A percentile compares a stretch with the other conserved stretches of the same genome.
Evolutionary conservation across 1,140 invertebrate genomes (phyloP).

Genomic region (Bombus waltoni): DNA sequence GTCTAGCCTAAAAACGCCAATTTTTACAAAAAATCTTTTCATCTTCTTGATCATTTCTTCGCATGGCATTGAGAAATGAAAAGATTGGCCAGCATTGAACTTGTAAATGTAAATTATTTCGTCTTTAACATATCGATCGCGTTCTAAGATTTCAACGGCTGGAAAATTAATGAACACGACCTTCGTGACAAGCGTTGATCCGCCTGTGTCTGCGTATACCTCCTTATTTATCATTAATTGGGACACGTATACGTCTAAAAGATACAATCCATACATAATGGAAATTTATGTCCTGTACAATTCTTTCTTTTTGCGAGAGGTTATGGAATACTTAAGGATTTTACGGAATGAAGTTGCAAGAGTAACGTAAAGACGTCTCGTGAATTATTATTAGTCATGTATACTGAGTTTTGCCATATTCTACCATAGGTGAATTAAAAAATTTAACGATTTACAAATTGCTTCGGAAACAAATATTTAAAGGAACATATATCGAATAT

Average conservation of each 20-base stretch:
- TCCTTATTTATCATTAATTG: constrained; percentile 28
- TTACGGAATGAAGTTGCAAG: constrained; percentile 23
- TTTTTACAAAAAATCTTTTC: background rate
- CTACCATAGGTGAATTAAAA: too few relatives aligned
- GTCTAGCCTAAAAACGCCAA: constrained; percentile 25
- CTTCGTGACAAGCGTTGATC: background rate
- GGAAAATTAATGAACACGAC: constrained; percentile 24
- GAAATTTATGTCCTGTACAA: too few relatives aligned
- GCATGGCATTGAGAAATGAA: constrained; percentile 15
- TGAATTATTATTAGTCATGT: background rate
- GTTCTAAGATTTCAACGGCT: background rate
- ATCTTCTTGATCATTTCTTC: constrained; percentile 12
- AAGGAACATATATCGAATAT: too few relatives aligned
- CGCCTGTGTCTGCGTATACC: background rate
- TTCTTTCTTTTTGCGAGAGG: background rate
- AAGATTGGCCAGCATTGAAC: constrained; percentile 1
- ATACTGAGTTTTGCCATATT: too few relatives aligned
- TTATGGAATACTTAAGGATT: constrained; percentile 27
- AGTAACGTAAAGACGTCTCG: background rate
- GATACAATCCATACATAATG: constrained; percentile 17
- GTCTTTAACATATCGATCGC: background rate
- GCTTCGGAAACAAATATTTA: too few relatives aligned
- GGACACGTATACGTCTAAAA: constrained; percentile 15
- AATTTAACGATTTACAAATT: too few relatives aligned
- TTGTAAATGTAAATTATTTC: constrained; percentile 12